phyloP scores from a whole-genome alignment of 2,113 vertebrate species.

The Alethe castanea region DNA sequence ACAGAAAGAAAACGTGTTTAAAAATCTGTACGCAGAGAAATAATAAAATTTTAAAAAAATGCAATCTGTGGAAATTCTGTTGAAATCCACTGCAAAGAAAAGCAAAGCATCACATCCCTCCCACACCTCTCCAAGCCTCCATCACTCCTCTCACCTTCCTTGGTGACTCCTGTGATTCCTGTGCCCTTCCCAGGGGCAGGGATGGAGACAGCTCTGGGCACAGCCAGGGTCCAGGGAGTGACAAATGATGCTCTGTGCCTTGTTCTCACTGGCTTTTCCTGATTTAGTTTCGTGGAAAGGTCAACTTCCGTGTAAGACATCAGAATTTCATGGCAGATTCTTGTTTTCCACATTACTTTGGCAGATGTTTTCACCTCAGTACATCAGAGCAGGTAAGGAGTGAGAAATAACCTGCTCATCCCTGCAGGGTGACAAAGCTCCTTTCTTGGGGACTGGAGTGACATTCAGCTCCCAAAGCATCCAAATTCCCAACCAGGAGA shows the following conservation, averaged over 20 bases:
- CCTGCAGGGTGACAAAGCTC: neutral
- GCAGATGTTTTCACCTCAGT: neutral
- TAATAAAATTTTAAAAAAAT: too few species aligned
- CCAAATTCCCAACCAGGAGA: neutral
- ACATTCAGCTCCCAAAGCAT: neutral
- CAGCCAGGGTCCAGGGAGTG: neutral
- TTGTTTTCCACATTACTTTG: fast-evolving
- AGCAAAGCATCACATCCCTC: neutral
- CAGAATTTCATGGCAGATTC: neutral
- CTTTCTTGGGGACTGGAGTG: neutral
- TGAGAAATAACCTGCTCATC: neutral
- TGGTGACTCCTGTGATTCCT: neutral
- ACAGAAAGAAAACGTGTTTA: fast-evolving
- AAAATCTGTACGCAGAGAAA: neutral
- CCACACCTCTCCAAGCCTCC: neutral
- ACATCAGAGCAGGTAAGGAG: neutral
- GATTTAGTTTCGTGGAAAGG: neutral
- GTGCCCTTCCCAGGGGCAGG: neutral
- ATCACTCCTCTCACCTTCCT: too few species aligned
- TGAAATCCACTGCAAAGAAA: neutral
- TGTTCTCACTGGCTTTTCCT: neutral
- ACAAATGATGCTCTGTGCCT: neutral
- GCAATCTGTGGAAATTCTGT: too few species aligned
- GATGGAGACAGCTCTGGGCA: neutral
- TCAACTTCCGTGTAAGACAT: neutral